Conservation (phyloP, 2,888 invertebrate genomes). For the Acleris literana region DNA sequence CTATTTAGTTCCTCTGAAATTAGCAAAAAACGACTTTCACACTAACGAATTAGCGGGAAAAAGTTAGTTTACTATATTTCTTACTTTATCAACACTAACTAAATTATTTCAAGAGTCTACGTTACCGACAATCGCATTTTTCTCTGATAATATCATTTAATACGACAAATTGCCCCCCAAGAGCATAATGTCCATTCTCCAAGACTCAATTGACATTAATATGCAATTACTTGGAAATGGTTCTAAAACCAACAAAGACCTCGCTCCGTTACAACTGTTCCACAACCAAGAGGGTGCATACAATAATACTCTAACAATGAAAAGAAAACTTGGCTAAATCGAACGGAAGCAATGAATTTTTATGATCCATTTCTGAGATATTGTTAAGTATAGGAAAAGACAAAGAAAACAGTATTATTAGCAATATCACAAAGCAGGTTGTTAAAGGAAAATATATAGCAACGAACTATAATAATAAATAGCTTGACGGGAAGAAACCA, state of each 20-base stretch:
- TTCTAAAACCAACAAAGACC: constrained; percentile 2
- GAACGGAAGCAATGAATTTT: constrained; percentile 40
- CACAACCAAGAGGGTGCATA: constrained; percentile 37
- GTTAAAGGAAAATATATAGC: not conserved
- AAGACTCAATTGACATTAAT: not conserved
- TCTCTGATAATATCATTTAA: no score
- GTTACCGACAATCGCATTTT: no score
- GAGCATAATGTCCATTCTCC: not conserved
- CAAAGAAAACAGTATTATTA: no score
- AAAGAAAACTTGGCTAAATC: constrained; percentile 37
- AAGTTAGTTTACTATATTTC: no score
- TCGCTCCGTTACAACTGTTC: not conserved
- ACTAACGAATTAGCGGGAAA: no score
- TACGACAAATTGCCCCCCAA: no score
- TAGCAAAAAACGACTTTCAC: no score
- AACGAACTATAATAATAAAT: not conserved
- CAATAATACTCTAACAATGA: constrained; percentile 39
- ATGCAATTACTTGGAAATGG: constrained; percentile 30
- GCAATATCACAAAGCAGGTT: no score
- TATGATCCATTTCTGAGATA: constrained; percentile 37
- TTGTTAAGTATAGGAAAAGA: constrained; percentile 1
- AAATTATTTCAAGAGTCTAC: no score
- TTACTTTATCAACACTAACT: no score
- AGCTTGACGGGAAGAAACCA: no score
- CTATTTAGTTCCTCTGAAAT: no score